A percentile compares a stretch with the other conserved stretches of the same genome.
Conservation (phyloP, 2,113 vertebrate species). For the Lutjanus erythropterus region DNA sequence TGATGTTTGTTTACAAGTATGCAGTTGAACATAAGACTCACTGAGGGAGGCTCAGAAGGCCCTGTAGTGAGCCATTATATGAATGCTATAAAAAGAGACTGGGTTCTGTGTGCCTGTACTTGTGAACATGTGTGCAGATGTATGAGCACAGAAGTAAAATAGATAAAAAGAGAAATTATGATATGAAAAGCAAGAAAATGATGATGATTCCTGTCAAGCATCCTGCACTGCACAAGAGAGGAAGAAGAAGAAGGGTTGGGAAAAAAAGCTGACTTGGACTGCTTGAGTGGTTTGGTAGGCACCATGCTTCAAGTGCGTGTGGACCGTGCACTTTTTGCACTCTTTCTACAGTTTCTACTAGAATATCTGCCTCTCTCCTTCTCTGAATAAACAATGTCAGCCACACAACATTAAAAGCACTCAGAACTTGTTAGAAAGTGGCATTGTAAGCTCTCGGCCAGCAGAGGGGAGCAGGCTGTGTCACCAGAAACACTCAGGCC, state of each 20-base stretch:
- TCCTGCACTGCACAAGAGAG: background rate
- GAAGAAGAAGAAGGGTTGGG: slow-evolving; percentile 22
- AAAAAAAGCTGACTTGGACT: slow-evolving; percentile 32
- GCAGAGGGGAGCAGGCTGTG: slow-evolving; percentile 76
- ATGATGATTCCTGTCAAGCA: slow-evolving; percentile 20
- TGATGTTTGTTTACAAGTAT: slow-evolving; percentile 8
- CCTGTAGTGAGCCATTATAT: slow-evolving; percentile 39
- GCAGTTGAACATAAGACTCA: background rate
- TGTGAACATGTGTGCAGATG: background rate
- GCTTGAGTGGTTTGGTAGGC: slow-evolving; percentile 34
- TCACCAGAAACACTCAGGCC: slow-evolving; percentile 44
- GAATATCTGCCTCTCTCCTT: slow-evolving; percentile 14
- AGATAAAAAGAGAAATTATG: background rate
- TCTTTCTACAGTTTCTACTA: slow-evolving; percentile 6
- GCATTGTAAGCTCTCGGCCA: slow-evolving; percentile 66
- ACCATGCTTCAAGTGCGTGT: slow-evolving; percentile 26
- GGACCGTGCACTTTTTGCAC: slow-evolving; percentile 25
- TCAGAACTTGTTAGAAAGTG: slow-evolving; percentile 32
- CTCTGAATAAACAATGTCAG: slow-evolving; percentile 35
- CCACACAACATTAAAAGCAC: slow-evolving; percentile 30
- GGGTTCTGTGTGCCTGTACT: background rate
- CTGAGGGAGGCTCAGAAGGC: slow-evolving; percentile 20
- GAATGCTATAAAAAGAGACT: background rate
- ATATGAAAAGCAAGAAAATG: slow-evolving; percentile 24
- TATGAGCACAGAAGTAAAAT: background rate